A percentile compares a stretch with the other conserved stretches of the same genome.
Evolutionary conservation across 1,140 invertebrate genomes (phyloP).

Genomic region (Euwallacea fornicatus): DNA sequence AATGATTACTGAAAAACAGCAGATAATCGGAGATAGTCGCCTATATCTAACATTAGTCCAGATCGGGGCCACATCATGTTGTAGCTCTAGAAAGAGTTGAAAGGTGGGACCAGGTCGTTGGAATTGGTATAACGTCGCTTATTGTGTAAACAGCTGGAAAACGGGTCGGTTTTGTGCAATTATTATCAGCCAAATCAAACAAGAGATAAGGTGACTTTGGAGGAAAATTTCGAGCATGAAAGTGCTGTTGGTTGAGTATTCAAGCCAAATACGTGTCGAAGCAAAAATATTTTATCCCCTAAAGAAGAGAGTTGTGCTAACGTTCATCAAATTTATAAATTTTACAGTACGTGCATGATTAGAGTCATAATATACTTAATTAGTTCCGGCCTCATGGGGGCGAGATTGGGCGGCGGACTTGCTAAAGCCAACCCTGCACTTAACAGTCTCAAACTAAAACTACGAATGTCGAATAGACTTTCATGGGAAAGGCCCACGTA

Average conservation of each 20-base stretch:
- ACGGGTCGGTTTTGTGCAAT: not conserved
- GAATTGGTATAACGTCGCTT: not conserved
- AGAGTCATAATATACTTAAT: no score
- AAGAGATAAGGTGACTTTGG: slow-evolving; percentile 5
- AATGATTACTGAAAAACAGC: slow-evolving; percentile 22
- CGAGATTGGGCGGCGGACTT: no score
- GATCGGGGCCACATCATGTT: slow-evolving; percentile 1
- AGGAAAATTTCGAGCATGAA: not conserved
- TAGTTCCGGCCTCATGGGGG: no score
- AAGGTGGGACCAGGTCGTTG: not conserved
- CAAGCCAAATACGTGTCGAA: not conserved
- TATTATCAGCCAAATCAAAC: not conserved
- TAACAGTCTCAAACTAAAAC: no score
- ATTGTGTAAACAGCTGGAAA: slow-evolving; percentile 13
- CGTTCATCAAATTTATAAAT: no score
- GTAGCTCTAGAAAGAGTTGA: not conserved
- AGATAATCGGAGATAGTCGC: slow-evolving; percentile 24
- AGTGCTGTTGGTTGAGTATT: not conserved
- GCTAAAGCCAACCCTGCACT: no score
- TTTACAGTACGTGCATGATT: no score
- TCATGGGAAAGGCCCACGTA: no score
- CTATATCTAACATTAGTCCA: slow-evolving; percentile 18
- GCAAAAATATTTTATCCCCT: no score
- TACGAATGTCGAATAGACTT: no score
- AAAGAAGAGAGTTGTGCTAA: no score